A percentile compares a stretch with the other conserved stretches of the same genome.
Conservation (phyloP, 1,140 invertebrate genomes). For the Drosophila orosa region DNA sequence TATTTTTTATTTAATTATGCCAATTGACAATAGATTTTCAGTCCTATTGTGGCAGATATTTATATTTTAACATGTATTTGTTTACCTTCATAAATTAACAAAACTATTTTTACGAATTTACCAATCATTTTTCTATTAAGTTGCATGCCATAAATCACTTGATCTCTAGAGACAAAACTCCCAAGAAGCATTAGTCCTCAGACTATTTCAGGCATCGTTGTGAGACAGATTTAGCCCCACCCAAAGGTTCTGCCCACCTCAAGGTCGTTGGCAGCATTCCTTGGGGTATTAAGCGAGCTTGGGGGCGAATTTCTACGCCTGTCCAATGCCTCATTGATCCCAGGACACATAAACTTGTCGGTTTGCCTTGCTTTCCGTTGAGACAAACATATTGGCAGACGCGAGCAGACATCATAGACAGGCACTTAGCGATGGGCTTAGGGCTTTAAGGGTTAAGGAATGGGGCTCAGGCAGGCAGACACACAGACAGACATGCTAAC, state of each 20-base stretch:
- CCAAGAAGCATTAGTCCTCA: slow-evolving; percentile 1
- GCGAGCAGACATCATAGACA: slow-evolving; percentile 54
- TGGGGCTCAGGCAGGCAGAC: slow-evolving; percentile 6
- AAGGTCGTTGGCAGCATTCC: slow-evolving; percentile 12
- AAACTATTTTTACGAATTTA: neutral
- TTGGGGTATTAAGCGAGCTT: neutral
- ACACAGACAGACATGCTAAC: slow-evolving; percentile 62
- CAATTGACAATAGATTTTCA: neutral
- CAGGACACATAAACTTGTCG: slow-evolving; percentile 68
- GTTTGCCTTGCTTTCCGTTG: slow-evolving; percentile 40
- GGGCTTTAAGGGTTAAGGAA: slow-evolving; percentile 10
- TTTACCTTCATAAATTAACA: too few relatives aligned
- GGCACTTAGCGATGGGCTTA: slow-evolving; percentile 31
- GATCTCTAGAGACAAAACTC: neutral
- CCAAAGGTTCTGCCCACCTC: neutral
- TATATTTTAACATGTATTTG: too few relatives aligned
- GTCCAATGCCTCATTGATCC: slow-evolving; percentile 60
- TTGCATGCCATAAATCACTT: neutral
- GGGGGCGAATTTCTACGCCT: slow-evolving; percentile 35
- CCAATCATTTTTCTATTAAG: neutral
- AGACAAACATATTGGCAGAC: slow-evolving; percentile 61
- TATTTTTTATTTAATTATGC: neutral
- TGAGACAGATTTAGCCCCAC: neutral
- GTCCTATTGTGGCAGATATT: neutral
- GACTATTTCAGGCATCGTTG: neutral